phyloP scores from a whole-genome alignment of 1,140 invertebrate genomes.

The Heliconius melpomene region DNA sequence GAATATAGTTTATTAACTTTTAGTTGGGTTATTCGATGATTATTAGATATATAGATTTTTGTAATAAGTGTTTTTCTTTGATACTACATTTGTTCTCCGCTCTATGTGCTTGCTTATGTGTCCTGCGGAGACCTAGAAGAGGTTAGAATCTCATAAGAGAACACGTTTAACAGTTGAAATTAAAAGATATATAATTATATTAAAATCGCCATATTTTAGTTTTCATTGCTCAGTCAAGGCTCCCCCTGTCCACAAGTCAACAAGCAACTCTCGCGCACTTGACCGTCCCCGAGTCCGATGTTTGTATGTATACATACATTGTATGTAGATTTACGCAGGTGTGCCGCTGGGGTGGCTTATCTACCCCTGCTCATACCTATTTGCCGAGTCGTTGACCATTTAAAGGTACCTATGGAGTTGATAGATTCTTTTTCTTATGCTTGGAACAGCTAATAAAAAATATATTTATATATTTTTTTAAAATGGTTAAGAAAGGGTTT shows the following conservation, averaged over 20 bases:
- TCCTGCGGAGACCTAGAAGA: too few relatives aligned
- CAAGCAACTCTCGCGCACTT: constrained; percentile 14
- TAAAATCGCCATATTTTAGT: background rate
- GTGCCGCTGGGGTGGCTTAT: constrained; percentile 16
- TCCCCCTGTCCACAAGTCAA: constrained; percentile 1
- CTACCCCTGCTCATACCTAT: constrained; percentile 10
- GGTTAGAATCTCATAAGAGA: too few relatives aligned
- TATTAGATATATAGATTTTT: too few relatives aligned
- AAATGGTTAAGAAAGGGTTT: background rate
- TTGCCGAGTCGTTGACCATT: constrained; percentile 22
- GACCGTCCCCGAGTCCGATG: constrained; percentile 1
- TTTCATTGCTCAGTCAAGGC: background rate
- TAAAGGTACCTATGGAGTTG: background rate
- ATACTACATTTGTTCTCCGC: too few relatives aligned
- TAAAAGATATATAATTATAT: too few relatives aligned
- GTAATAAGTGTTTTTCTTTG: too few relatives aligned
- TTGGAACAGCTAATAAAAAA: background rate
- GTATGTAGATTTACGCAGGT: constrained; percentile 16
- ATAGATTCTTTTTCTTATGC: background rate
- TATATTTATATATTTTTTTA: background rate
- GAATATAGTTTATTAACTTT: too few relatives aligned
- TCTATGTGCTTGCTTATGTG: too few relatives aligned
- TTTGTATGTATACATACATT: constrained; percentile 7
- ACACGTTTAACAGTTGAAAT: too few relatives aligned
- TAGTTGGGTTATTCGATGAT: too few relatives aligned